Conservation (phyloP, 1,140 invertebrate species). For the Cherax quadricarinatus region DNA sequence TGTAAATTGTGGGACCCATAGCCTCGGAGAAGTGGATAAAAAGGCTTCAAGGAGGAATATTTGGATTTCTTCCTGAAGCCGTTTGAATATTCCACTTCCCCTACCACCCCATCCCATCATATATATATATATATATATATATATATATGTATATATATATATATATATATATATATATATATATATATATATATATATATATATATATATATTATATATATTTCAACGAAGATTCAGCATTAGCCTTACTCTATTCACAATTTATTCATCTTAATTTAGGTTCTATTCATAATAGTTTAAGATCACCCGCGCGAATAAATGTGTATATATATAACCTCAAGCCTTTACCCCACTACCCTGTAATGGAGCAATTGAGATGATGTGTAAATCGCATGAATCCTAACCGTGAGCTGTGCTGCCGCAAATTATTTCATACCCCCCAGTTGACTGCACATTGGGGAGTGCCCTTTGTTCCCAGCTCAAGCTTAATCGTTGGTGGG, state of each 20-base stretch:
- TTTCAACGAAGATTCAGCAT: too few species aligned
- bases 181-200: too few species aligned
- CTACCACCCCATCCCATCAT: too few species aligned
- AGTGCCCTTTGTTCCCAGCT: neutral
- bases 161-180: neutral
- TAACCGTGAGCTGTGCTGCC: neutral
- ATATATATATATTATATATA: too few species aligned
- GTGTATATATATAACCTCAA: neutral
- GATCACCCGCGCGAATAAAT: neutral
- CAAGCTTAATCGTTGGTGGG: neutral
- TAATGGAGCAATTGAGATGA: neutral
- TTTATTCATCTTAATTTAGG: too few species aligned
- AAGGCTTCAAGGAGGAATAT: too few species aligned
- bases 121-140: neutral
- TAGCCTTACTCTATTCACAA: too few species aligned
- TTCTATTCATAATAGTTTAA: neutral
- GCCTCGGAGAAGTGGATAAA: too few species aligned
- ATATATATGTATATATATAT: slow-evolving; percentile 31
- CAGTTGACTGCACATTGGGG: neutral
- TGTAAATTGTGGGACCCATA: too few species aligned
- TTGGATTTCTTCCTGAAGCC: too few species aligned
- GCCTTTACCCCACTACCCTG: neutral
- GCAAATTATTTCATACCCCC: neutral
- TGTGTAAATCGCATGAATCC: neutral
- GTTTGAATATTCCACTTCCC: too few species aligned